Base-by-base conservation (phyloP, 2,888 invertebrate genomes). In the Drosophila engyochracea region DNA sequence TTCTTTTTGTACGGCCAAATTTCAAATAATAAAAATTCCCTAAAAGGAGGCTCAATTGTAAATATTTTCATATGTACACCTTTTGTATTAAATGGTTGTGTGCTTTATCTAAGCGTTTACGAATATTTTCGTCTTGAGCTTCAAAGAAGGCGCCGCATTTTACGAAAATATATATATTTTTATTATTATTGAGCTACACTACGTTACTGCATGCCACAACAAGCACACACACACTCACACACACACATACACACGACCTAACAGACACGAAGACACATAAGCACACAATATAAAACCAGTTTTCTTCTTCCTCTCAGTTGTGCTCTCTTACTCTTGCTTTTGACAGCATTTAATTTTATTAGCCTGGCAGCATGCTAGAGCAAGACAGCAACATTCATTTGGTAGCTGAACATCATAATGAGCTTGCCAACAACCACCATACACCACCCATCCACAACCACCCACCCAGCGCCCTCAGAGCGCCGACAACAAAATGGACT, bases 401-500 rank as follows among this genome's bases (percentile, higher is more conserved):
- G 61, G 62, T 71, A 58, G 64, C 70, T 37, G 68, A 90, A 74
- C 78, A 74, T 74, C 75, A 90, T 82, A 75, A 85, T 88, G 79
- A 81, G 79, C 59, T 84, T 86, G 39, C 53, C 51, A 55, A 33
- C 31, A 60, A 31, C 39, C 52, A 39, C 61, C 67, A 54, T 16
- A 54, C 53, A 51, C 60, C 51, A 57, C 52, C 57, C 74, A 63
- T 57, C 55, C 44, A 54, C 9, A 16, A 44, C 58, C 47, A 64
- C 47, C 39, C 41, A 58, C 58, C 37, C 14, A 41, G n/a, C 58
- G n/a, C 16, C 39, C 41, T 30, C 22, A 41, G 30, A 39, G 51
- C 51, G 75, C 61, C 63, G 76, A 75, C 81, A 85, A 80, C 89
- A 92, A 92, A 91, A 92, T 91, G 85, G 91, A 92, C 92, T 92